phyloP scores from a whole-genome alignment of 2,797 vertebrate genomes.

The Artibeus lituratus region DNA sequence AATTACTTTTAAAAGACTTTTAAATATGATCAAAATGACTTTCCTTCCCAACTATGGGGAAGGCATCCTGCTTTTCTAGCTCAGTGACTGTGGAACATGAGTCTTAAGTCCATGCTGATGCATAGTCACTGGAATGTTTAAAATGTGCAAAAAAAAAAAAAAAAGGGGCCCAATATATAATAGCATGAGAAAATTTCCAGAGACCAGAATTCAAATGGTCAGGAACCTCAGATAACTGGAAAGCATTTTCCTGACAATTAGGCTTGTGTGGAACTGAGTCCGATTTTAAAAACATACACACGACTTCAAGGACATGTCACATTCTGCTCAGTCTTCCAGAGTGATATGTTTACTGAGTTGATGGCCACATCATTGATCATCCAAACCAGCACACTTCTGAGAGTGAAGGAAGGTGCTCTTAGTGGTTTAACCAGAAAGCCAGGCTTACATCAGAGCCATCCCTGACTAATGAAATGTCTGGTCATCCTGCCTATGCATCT shows the following conservation, averaged over 20 bases:
- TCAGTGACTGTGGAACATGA: neutral
- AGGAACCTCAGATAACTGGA: neutral
- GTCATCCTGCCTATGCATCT: neutral
- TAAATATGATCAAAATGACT: neutral
- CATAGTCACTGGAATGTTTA: neutral
- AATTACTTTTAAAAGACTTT: neutral
- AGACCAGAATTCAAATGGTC: neutral
- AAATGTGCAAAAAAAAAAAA: neutral
- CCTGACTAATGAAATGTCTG: neutral
- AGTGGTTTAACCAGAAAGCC: neutral
- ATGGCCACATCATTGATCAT: neutral
- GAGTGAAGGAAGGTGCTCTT: neutral
- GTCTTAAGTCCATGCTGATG: neutral
- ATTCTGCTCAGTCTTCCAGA: neutral
- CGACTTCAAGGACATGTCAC: neutral
- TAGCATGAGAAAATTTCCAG: neutral
- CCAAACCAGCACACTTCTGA: neutral
- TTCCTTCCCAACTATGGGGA: constrained; percentile 3
- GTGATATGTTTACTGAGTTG: neutral
- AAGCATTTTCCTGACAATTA: neutral
- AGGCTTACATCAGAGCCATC: neutral
- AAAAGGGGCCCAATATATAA: neutral
- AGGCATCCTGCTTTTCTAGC: constrained; percentile 1
- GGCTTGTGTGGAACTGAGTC: neutral
- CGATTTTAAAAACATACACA: neutral